Conservation (phyloP, 53 echinoderm and acorn worm genomes). For the Hippasteria phrygiana region DNA sequence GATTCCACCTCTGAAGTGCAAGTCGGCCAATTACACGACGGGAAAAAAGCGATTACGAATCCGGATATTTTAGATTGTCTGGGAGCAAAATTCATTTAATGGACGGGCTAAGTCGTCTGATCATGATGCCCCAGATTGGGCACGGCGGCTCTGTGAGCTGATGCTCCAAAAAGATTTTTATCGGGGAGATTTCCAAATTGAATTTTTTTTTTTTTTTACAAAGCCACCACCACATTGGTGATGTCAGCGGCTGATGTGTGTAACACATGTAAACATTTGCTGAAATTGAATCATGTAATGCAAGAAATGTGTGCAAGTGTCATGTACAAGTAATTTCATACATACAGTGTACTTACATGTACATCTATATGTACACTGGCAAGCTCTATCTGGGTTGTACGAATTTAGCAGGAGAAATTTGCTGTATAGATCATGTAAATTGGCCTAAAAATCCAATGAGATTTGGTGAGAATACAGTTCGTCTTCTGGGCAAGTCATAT, state of each 20-base stretch:
- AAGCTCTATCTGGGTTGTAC: too few relatives aligned
- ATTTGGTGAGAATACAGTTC: too few relatives aligned
- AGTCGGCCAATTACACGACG: neutral
- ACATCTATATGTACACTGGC: too few relatives aligned
- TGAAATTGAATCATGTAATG: too few relatives aligned
- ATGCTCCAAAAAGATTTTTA: conserved; percentile 11
- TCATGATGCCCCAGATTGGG: neutral
- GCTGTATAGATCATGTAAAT: too few relatives aligned
- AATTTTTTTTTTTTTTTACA: neutral
- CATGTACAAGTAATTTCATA: too few relatives aligned
- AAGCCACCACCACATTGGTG: neutral
- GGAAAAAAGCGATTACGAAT: neutral
- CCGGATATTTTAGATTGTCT: conserved; percentile 17
- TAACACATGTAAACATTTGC: too few relatives aligned
- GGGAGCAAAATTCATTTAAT: conserved; percentile 17
- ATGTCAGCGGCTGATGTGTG: neutral
- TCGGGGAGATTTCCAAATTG: neutral
- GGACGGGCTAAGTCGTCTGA: neutral
- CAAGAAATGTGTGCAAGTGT: too few relatives aligned
- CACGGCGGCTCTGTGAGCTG: neutral
- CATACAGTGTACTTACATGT: too few relatives aligned
- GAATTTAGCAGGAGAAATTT: too few relatives aligned
- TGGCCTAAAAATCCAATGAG: too few relatives aligned
- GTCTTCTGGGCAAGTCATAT: too few relatives aligned
- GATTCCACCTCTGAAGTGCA: neutral